Percentiles rank a stretch among this genome's conserved stretches.
These are phyloP conservation scores for Julus scandinavius DNA, from an alignment of 2,888 invertebrate genomes.

Conservation along the genomic window DNA sequence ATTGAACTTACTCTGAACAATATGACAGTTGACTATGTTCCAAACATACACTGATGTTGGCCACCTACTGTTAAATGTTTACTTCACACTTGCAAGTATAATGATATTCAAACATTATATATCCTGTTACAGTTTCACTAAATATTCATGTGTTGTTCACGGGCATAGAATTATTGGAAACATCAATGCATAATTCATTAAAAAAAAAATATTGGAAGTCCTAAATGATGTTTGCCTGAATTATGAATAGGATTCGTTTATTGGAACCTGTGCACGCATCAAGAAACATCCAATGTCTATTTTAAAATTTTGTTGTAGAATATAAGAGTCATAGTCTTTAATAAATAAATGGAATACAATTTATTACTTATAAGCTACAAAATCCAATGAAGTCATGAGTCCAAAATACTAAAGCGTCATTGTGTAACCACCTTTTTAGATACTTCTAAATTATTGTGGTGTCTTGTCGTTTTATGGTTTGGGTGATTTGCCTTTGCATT, in stretches of 20 bases:
- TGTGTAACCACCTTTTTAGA: too few relatives aligned
- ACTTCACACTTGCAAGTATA: too few relatives aligned
- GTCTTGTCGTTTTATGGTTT: background rate
- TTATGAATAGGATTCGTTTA: too few relatives aligned
- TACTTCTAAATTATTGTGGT: too few relatives aligned
- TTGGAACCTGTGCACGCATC: too few relatives aligned
- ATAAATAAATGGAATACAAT: background rate
- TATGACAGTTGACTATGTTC: background rate
- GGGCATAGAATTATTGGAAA: background rate
- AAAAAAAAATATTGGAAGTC: background rate
- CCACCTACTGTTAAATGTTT: background rate
- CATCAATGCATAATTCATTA: background rate
- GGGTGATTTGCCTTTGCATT: background rate
- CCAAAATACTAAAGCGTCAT: background rate
- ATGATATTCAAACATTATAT: background rate
- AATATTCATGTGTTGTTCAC: background rate
- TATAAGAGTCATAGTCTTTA: too few relatives aligned
- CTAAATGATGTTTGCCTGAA: too few relatives aligned
- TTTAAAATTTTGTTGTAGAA: too few relatives aligned
- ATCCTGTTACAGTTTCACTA: background rate
- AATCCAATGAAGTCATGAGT: too few relatives aligned
- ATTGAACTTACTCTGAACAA: background rate
- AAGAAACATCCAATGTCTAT: too few relatives aligned
- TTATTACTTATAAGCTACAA: constrained; percentile 7
- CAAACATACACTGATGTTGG: too few relatives aligned